Percentiles rank a stretch among this genome's conserved stretches.
Conservation (phyloP, 1,140 invertebrate genomes). For the Drosophila leontia region DNA sequence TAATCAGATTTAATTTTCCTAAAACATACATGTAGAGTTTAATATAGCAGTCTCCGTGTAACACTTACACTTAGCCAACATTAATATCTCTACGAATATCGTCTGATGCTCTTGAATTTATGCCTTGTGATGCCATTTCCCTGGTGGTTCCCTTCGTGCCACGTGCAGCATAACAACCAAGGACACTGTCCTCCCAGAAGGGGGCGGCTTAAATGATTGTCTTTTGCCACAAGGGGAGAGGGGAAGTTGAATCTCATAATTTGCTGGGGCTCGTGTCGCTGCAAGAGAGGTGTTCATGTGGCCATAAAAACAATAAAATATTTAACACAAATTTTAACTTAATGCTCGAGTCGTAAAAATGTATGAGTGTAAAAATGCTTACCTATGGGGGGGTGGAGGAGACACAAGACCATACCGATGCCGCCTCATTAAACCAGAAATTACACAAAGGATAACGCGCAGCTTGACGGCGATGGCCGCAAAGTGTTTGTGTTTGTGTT, state of each 20-base stretch:
- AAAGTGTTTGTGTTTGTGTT: conserved; percentile 52
- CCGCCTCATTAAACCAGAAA: conserved; percentile 80
- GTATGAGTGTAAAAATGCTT: conserved; percentile 70
- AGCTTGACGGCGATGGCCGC: conserved; percentile 60
- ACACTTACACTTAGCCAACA: neutral
- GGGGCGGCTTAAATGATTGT: conserved; percentile 29
- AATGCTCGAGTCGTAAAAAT: conserved; percentile 76
- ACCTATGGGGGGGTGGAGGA: conserved; percentile 31
- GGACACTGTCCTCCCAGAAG: conserved; percentile 1
- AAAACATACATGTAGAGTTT: too few species aligned
- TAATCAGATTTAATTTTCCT: too few species aligned
- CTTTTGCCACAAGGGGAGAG: neutral
- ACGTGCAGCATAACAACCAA: conserved; percentile 1
- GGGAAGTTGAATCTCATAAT: conserved; percentile 42
- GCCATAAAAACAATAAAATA: conserved; percentile 81
- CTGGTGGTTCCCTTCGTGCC: neutral
- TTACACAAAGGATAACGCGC: conserved; percentile 79
- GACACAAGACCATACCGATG: conserved; percentile 47
- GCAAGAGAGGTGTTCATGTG: conserved; percentile 75
- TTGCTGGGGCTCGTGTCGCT: conserved; percentile 44
- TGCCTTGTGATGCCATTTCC: neutral
- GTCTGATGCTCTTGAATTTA: conserved; percentile 2
- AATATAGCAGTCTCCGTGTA: too few species aligned
- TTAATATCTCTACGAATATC: neutral
- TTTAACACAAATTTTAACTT: conserved; percentile 84